Base-by-base conservation (phyloP, 2,797 vertebrate species). In the Pelochelys cantorii region DNA sequence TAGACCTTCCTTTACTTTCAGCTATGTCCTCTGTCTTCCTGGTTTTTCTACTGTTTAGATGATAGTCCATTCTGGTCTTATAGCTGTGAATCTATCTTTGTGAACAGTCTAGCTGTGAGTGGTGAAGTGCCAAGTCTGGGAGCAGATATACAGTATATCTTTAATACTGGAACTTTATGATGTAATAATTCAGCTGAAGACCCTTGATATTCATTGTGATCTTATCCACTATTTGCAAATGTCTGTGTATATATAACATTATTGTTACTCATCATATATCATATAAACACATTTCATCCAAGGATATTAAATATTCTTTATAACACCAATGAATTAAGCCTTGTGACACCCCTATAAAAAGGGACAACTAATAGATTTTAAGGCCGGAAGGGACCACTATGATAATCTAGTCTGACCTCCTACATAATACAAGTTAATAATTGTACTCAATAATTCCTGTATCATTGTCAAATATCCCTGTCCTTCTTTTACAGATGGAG, bases 261-360 rank as follows among this genome's bases (percentile, higher is more conserved):
- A 68, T 68, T 68, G n/a, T 34, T 68, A 68, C n/a, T 68, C 18
- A n/a, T n/a, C 31, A 1, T 68, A 20, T 68, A 68, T 34, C 2
- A 4, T 56, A n/a, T 93, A 74, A 85, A 54, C 14, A 88, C 31
- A 81, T 27, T 3, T 20, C 85, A 94, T 87, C 81, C 12, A 37
- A 85, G 60, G 27, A 22, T 82, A 22, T 60, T 78, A 60, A 59
- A 92, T 3, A 34, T 71, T 15, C 4, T 29, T 68, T 4, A 65
- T 86, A 82, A 34, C 23, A 15, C 31, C 54, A 85, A 53, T n/a
- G 83, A 62, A 81, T n/a, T 11, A 12, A 17, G 18, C 42, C 5
- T 81, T 75, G 3, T 3, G 23, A 42, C 11, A 80, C 1, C 82
- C 5, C 2, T 27, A 22, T 31, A 84, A 52, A 42, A 57, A 85